phyloP scores from a whole-genome alignment of 2,113 vertebrate genomes.

The Prochilodus magdalenae region DNA sequence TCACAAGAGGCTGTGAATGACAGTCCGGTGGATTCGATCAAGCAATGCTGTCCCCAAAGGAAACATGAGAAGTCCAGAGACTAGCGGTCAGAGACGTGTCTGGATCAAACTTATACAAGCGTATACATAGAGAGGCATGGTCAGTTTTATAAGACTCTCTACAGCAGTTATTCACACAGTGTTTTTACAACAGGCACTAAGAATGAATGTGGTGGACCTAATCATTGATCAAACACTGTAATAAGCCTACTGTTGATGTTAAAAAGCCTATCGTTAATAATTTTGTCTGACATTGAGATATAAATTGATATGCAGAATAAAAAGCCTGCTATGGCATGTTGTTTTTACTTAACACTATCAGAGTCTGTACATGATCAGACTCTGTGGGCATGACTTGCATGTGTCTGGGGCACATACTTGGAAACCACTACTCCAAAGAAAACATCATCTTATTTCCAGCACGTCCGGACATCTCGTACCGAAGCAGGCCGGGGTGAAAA shows the following conservation, averaged over 20 bases:
- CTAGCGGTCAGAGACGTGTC: conserved; percentile 56
- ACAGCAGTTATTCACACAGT: not conserved
- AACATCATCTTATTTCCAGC: not conserved
- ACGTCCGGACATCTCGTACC: conserved; percentile 19
- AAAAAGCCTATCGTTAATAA: no score
- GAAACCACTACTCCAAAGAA: not conserved
- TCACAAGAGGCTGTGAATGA: conserved; percentile 10
- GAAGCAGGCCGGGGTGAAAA: conserved; percentile 31
- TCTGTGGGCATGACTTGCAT: no score
- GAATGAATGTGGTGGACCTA: no score
- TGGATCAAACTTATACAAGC: not conserved
- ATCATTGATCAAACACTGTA: no score
- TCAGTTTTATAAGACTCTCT: not conserved
- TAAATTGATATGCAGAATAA: no score
- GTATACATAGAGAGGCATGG: not conserved
- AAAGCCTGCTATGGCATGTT: no score
- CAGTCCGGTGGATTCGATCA: not conserved
- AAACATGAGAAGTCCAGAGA: conserved; percentile 80
- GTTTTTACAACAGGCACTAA: not conserved
- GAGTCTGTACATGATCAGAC: no score
- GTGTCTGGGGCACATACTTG: not conserved
- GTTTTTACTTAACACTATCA: no score
- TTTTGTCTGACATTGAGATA: no score
- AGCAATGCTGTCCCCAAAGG: not conserved
- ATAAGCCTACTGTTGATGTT: no score